Conservation (phyloP, 2,113 vertebrate species). For the Eleginops maclovinus region DNA sequence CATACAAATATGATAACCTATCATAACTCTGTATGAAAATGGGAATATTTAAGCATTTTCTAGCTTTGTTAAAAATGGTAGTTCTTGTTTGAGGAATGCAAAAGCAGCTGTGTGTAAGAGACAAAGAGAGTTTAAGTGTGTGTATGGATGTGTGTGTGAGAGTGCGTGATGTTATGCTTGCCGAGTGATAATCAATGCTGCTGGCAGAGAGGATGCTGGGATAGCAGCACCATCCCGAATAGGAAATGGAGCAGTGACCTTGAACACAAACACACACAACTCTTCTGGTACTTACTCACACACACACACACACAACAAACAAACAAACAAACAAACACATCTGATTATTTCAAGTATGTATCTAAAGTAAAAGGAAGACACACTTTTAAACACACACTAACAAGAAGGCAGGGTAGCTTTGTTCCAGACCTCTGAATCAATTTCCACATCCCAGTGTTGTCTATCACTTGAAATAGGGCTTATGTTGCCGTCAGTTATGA, state of each 20-base stretch:
- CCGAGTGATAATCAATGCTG: conserved; percentile 80
- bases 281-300: conserved; percentile 20
- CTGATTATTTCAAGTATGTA: conserved; percentile 47
- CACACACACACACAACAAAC: conserved; percentile 7
- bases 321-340: conserved; percentile 48
- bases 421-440: conserved; percentile 24
- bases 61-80: conserved; percentile 11
- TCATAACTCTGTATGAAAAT: conserved; percentile 8
- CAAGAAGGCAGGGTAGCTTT: background rate
- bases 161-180: conserved; percentile 72
- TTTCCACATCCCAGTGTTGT: conserved; percentile 6
- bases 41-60: conserved; percentile 1
- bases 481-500: conserved; percentile 5
- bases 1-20: conserved; percentile 13
- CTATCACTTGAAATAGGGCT: background rate
- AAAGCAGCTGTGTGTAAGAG: conserved; percentile 20
- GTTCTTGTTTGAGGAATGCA: conserved; percentile 18
- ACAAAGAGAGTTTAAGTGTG: conserved; percentile 17
- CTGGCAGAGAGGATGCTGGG: conserved; percentile 77
- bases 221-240: conserved; percentile 70
- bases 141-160: conserved; percentile 9
- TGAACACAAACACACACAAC: conserved; percentile 58
- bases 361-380: conserved; percentile 24
- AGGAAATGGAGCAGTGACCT: conserved; percentile 77
- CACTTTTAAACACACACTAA: conserved; percentile 24